Evolutionary conservation across 2,797 vertebrate genomes (phyloP).

Genomic region (Molossus alvarezi): DNA sequence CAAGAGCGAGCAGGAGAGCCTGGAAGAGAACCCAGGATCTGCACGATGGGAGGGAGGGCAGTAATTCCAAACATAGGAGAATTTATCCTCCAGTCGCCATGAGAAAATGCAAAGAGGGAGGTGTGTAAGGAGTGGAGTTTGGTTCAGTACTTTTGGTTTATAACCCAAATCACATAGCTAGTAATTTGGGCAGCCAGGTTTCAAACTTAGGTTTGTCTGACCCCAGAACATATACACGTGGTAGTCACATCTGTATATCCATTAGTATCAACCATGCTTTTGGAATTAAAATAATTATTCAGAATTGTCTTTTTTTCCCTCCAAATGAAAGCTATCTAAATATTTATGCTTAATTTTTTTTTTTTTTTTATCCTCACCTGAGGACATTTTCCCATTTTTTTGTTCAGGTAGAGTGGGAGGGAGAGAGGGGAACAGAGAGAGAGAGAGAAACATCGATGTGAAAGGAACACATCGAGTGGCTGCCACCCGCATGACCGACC

Average conservation of each 20-base stretch:
- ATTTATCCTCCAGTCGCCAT: neutral
- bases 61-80: neutral
- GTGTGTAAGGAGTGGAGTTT: neutral
- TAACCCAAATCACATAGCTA: neutral
- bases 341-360: constrained; percentile 38
- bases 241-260: neutral
- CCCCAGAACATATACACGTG: neutral
- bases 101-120: neutral
- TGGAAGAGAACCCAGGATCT: neutral
- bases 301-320: neutral
- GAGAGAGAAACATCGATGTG: too few relatives aligned
- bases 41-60: neutral
- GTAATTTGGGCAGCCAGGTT: constrained; percentile 28
- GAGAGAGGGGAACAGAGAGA: too few relatives aligned
- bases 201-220: neutral
- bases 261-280: neutral
- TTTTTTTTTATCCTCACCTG: too few relatives aligned
- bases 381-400: too few relatives aligned
- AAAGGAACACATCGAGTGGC: too few relatives aligned
- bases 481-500: too few relatives aligned
- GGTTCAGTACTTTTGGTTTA: neutral
- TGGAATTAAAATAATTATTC: constrained; percentile 33
- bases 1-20: neutral
- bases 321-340: neutral
- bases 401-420: too few relatives aligned